Percentiles rank a stretch among this genome's conserved stretches.
phyloP scores from a whole-genome alignment of 2,888 invertebrate genomes.

The Eristalis arbustorum region DNA sequence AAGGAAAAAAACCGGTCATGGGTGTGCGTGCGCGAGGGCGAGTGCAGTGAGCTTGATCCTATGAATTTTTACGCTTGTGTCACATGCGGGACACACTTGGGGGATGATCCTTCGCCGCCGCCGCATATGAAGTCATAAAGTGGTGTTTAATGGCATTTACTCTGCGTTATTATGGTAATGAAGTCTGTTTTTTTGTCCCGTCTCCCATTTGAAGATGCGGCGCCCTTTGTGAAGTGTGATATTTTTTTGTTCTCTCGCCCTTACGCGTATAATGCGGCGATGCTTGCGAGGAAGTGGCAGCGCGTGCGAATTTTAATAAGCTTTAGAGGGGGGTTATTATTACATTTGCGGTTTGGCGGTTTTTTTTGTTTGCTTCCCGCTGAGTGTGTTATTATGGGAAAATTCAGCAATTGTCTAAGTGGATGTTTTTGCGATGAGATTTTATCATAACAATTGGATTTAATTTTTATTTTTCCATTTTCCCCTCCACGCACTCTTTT shows the following conservation, averaged over 20 bases:
- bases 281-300: constrained; percentile 57
- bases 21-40: background rate
- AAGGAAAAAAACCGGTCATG: constrained; percentile 10
- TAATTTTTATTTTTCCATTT: constrained; percentile 54
- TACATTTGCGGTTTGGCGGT: constrained; percentile 45
- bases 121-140: constrained; percentile 78
- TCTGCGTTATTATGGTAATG: constrained; percentile 79
- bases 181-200: constrained; percentile 68
- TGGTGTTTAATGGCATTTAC: constrained; percentile 80
- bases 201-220: constrained; percentile 60
- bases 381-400: constrained; percentile 66
- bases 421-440: constrained; percentile 69
- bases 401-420: constrained; percentile 69
- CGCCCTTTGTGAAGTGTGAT: constrained; percentile 45
- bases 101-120: constrained; percentile 65
- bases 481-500: background rate
- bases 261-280: constrained; percentile 54
- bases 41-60: constrained; percentile 9
- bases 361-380: background rate
- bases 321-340: constrained; percentile 42
- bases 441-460: constrained; percentile 70
- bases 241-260: constrained; percentile 45
- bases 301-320: constrained; percentile 70
- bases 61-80: constrained; percentile 68
- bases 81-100: constrained; percentile 54